phyloP scores from a whole-genome alignment of 2,888 invertebrate genomes.

The Orthonevra nobilis region DNA sequence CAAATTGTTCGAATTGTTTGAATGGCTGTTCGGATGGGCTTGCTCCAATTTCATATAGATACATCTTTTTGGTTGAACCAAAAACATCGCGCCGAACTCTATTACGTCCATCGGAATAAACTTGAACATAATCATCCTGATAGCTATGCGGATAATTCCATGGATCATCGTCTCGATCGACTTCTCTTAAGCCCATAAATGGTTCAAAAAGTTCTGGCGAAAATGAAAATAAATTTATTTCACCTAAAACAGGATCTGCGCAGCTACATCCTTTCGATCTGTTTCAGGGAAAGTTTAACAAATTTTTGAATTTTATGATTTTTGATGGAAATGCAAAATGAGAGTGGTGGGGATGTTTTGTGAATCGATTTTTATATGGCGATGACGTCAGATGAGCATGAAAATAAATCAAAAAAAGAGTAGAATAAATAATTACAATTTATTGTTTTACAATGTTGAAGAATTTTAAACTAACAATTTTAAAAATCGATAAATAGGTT shows the following conservation, averaged over 20 bases:
- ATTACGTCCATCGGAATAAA: slow-evolving; percentile 45
- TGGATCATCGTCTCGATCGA: slow-evolving; percentile 75
- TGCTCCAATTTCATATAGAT: slow-evolving; percentile 49
- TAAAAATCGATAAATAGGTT: no score
- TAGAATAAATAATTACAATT: neutral
- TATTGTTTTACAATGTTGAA: neutral
- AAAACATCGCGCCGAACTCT: slow-evolving; percentile 47
- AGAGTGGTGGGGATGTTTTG: neutral
- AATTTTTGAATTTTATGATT: neutral
- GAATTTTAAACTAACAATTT: no score
- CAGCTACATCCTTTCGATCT: slow-evolving; percentile 18
- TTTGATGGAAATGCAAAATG: slow-evolving; percentile 34
- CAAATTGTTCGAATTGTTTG: slow-evolving; percentile 16
- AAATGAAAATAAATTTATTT: slow-evolving; percentile 50
- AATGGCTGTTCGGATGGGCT: slow-evolving; percentile 26
- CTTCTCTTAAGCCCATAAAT: slow-evolving; percentile 75
- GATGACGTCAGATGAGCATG: slow-evolving; percentile 42
- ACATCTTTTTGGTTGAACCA: slow-evolving; percentile 40
- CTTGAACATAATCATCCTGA: slow-evolving; percentile 24
- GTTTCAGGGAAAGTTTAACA: slow-evolving; percentile 1
- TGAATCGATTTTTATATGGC: slow-evolving; percentile 22
- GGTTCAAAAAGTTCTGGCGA: slow-evolving; percentile 73
- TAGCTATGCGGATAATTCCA: slow-evolving; percentile 72
- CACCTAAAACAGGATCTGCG: slow-evolving; percentile 28
- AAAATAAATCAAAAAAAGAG: slow-evolving; percentile 37